A percentile compares a stretch with the other conserved stretches of the same genome.
phyloP scores from a whole-genome alignment of 2,888 invertebrate genomes.

The Acronicta alni region DNA sequence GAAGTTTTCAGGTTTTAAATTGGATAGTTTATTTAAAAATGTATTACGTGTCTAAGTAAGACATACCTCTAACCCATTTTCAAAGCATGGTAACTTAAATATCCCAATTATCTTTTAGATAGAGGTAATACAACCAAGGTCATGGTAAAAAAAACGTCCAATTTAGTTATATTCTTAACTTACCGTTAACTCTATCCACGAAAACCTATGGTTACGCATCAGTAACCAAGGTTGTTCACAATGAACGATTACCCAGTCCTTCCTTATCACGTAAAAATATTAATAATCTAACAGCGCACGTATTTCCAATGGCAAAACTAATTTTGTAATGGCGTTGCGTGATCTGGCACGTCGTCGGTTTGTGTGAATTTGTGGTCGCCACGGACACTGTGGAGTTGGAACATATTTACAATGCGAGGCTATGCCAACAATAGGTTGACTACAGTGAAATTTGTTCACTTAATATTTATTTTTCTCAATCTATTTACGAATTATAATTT shows the following conservation, averaged over 20 bases:
- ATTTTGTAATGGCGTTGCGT: conserved; percentile 30
- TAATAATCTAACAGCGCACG: conserved; percentile 34
- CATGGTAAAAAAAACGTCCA: conserved; percentile 12
- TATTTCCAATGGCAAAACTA: conserved; percentile 34
- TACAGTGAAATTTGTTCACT: no score
- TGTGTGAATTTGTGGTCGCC: neutral
- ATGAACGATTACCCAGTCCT: conserved; percentile 12
- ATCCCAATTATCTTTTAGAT: conserved; percentile 13
- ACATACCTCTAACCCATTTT: conserved; percentile 2
- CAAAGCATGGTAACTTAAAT: neutral
- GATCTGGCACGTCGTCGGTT: conserved; percentile 14
- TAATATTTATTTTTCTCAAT: no score
- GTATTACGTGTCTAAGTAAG: no score
- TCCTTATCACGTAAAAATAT: conserved; percentile 43
- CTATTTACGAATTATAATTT: no score
- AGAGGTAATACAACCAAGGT: conserved; percentile 14
- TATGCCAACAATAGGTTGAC: no score
- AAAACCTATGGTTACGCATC: conserved; percentile 39
- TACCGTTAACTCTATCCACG: conserved; percentile 9
- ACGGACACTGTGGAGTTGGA: neutral
- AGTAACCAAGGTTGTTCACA: conserved; percentile 31
- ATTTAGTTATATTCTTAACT: conserved; percentile 3
- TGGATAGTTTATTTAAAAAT: no score
- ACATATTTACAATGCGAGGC: neutral
- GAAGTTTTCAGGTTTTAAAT: no score